Evolutionary conservation across 2,888 invertebrate species (phyloP).

Genomic region (Morpho deidamia): DNA sequence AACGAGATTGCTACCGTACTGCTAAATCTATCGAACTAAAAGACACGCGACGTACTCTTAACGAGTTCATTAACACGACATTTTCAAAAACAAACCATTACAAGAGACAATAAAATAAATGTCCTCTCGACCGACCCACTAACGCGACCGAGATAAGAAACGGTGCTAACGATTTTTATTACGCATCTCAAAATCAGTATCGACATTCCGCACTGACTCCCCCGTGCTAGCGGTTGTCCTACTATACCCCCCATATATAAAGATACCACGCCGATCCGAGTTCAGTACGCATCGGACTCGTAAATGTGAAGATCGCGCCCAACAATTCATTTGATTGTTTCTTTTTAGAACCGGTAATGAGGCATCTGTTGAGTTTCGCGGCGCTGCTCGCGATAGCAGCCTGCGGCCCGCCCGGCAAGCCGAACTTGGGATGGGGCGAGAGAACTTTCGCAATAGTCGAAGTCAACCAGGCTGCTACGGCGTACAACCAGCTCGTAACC

Average conservation of each 20-base stretch:
- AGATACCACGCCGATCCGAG: constrained; percentile 48
- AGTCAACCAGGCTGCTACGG: constrained; percentile 71
- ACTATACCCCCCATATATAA: constrained; percentile 67
- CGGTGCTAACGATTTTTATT: constrained; percentile 69
- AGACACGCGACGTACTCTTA: constrained; percentile 16
- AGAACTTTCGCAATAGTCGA: constrained; percentile 67
- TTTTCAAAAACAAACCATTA: constrained; percentile 43
- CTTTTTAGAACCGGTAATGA: constrained; percentile 65
- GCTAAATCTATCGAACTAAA: background rate
- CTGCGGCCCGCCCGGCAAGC: constrained; percentile 62
- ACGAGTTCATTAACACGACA: constrained; percentile 18
- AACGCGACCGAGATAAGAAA: constrained; percentile 60
- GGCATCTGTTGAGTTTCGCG: constrained; percentile 47
- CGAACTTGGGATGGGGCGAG: constrained; percentile 69
- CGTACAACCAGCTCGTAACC: constrained; percentile 67
- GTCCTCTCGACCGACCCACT: constrained; percentile 65
- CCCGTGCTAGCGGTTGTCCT: constrained; percentile 70
- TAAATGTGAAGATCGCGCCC: constrained; percentile 49
- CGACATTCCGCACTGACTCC: constrained; percentile 50
- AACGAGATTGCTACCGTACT: constrained; percentile 2
- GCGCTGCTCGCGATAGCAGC: constrained; percentile 40
- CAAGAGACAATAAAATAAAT: constrained; percentile 44
- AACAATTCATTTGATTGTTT: constrained; percentile 38
- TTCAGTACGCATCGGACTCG: constrained; percentile 57
- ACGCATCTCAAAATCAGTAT: constrained; percentile 60